These are phyloP conservation scores for Scotopteryx bipunctaria DNA, from an alignment of 2,888 invertebrate species.

Conservation along the genomic window DNA sequence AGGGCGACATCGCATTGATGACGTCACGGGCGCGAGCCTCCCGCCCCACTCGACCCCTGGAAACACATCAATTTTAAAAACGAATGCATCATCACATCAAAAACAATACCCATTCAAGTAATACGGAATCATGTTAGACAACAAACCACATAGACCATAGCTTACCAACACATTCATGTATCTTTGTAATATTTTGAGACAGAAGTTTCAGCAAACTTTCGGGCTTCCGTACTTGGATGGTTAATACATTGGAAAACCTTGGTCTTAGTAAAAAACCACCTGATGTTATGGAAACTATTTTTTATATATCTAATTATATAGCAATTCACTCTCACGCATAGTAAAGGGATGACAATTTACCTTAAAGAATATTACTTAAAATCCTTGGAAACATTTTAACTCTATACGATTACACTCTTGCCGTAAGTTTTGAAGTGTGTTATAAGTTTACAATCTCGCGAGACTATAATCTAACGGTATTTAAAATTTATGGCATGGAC, in stretches of 20 bases:
- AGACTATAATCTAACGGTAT: too few species aligned
- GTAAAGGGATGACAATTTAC: conserved; percentile 2
- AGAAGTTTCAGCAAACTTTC: too few species aligned
- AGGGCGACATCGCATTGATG: background rate
- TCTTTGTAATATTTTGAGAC: too few species aligned
- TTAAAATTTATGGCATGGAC: background rate
- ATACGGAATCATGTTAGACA: too few species aligned
- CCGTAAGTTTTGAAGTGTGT: too few species aligned
- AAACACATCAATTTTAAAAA: too few species aligned
- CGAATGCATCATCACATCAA: too few species aligned
- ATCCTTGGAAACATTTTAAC: conserved; percentile 2
- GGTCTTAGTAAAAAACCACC: conserved; percentile 1
- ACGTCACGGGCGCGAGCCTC: background rate
- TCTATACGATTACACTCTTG: too few species aligned
- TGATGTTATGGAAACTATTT: background rate
- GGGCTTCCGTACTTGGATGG: too few species aligned
- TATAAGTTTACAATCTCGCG: too few species aligned
- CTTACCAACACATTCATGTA: background rate
- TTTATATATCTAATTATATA: background rate
- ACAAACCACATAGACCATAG: background rate
- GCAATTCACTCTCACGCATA: conserved; percentile 13
- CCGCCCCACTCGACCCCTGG: too few species aligned
- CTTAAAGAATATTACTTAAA: background rate
- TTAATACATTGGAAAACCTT: background rate
- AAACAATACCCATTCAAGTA: too few species aligned